Conservation (phyloP, 2,888 invertebrate species). For the Sphecodes monilicornis region DNA sequence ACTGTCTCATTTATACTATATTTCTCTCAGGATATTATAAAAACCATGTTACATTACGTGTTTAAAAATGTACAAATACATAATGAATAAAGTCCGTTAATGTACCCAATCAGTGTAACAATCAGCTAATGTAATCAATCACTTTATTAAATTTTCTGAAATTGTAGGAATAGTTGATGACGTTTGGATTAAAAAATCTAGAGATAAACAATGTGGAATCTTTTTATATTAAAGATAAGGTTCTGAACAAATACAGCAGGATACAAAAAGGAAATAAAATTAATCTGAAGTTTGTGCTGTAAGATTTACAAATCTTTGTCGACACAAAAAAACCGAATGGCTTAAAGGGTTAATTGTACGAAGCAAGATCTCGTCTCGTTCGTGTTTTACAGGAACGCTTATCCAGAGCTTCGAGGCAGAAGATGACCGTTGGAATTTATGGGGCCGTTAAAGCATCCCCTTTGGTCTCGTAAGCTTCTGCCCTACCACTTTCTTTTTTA, state of each 20-base stretch:
- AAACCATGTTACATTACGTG: too few species aligned
- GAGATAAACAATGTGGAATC: background rate
- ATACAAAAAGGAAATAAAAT: background rate
- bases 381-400: slow-evolving; percentile 75
- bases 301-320: slow-evolving; percentile 21
- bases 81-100: too few species aligned
- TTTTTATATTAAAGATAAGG: background rate
- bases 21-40: too few species aligned
- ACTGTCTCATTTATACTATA: too few species aligned
- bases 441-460: slow-evolving; percentile 79
- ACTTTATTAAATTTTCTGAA: background rate
- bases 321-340: slow-evolving; percentile 40
- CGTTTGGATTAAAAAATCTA: background rate
- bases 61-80: too few species aligned
- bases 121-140: background rate
- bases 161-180: background rate
- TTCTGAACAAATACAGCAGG: background rate
- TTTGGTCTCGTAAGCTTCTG: slow-evolving; percentile 74
- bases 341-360: slow-evolving; percentile 74
- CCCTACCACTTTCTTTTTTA: slow-evolving; percentile 74
- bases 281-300: background rate
- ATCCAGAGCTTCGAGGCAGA: slow-evolving; percentile 77
- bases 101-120: too few species aligned
- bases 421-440: slow-evolving; percentile 82
- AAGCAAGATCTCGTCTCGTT: slow-evolving; percentile 65